phyloP scores from a whole-genome alignment of 37 sponge, comb jelly and placozoan genomes.

The Agelas oroides region DNA sequence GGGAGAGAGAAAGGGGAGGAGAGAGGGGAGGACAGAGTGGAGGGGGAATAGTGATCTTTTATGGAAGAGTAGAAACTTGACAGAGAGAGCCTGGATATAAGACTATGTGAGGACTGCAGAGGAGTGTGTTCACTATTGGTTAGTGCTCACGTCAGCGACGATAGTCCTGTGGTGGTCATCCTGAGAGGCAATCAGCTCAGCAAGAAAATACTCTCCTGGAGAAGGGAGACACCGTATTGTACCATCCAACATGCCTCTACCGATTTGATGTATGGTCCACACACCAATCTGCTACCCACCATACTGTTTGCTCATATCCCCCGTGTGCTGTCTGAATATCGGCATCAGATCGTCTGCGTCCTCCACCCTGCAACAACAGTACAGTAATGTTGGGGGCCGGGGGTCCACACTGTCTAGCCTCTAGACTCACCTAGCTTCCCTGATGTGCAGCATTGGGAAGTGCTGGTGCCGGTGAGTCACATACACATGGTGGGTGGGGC shows the following conservation, averaged over 20 bases:
- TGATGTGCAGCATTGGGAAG: slow-evolving; percentile 79
- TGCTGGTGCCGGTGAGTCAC: slow-evolving; percentile 75
- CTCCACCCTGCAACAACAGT: slow-evolving; percentile 60
- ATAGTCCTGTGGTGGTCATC: slow-evolving; percentile 88
- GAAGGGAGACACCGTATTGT: too few species aligned
- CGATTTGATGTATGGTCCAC: too few species aligned
- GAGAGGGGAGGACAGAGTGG: not conserved
- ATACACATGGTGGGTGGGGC: slow-evolving; percentile 14
- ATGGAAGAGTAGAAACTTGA: too few species aligned
- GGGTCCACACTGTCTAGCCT: too few species aligned
- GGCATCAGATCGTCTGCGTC: slow-evolving; percentile 96
- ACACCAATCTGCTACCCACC: slow-evolving; percentile 71
- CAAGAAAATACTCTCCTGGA: slow-evolving; percentile 93
- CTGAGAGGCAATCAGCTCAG: slow-evolving; percentile 95
- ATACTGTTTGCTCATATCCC: slow-evolving; percentile 74
- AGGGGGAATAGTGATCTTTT: too few species aligned
- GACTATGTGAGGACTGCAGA: too few species aligned
- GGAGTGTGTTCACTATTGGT: not conserved
- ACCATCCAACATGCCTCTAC: too few species aligned
- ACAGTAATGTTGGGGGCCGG: too few species aligned
- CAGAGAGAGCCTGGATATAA: too few species aligned
- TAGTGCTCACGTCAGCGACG: slow-evolving; percentile 89
- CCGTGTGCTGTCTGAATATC: slow-evolving; percentile 70
- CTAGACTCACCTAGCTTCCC: slow-evolving; percentile 41
- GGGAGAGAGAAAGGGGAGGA: too few species aligned